Base-by-base conservation (phyloP, 2,888 invertebrate genomes). In the Dynastes grantii region DNA sequence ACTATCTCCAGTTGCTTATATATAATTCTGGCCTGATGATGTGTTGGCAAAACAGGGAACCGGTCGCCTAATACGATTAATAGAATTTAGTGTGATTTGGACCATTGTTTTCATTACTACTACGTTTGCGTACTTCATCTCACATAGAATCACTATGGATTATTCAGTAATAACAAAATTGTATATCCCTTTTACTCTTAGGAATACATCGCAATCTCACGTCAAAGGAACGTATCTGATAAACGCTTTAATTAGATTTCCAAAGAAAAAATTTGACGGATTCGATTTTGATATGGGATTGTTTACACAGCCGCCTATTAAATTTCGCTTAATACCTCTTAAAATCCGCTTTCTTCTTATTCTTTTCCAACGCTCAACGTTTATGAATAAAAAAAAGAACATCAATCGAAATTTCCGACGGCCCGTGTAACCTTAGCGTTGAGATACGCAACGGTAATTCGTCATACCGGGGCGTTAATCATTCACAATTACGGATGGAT, bases 401-500 rank as follows among this genome's bases (percentile, higher is more conserved):
- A 9, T n/a, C n/a, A n/a, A 61, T 61, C 27, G 22, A 61, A 22
- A 27, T 27, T 61, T 29, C 16, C 61, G 13, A 27, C 29, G 27
- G 61, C 27, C n/a, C 22, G 22, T 22, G 22, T 22, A 61, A 27
- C 9, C n/a, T 22, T 37, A 37, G 11, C 8, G 8, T 27, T 27
- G 27, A 2, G 5, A 16, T 76, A 79, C 61, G 63, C 70, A 76
- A 79, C 53, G 76, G 76, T 70, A 70, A 79, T 79, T 79, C 79
- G 76, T 77, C 79, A 79, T 77, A 71, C 37, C 27, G 53, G 29
- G 67, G 73, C 79, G 65, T 73, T 79, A 79, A 79, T 79, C 79
- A 70, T 70, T 76, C 71, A 79, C 79, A 76, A 79, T 79, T 76
- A 78, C 68, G 61, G 67, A 79, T 79, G 70, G 79, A 76, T 78